phyloP scores from a whole-genome alignment of 2,888 invertebrate species.

The Ctenicera cuprea region DNA sequence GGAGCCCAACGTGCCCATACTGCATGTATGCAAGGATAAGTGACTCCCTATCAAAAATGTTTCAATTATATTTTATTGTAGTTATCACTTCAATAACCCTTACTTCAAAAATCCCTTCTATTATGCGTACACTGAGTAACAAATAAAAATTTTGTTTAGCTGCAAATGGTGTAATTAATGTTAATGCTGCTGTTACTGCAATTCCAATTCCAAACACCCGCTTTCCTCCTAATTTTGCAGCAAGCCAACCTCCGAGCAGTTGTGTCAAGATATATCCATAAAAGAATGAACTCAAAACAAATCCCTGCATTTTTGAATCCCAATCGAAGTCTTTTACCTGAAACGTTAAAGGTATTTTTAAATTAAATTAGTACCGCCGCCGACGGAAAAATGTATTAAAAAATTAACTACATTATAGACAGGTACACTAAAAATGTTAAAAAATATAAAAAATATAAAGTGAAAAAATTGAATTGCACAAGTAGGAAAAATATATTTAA shows the following conservation, averaged over 20 bases:
- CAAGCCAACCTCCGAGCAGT: constrained; percentile 88
- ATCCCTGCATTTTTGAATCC: constrained; percentile 85
- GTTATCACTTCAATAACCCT: not conserved
- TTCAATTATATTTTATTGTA: constrained; percentile 31
- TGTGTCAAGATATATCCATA: constrained; percentile 92
- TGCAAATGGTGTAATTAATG: constrained; percentile 86
- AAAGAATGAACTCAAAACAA: constrained; percentile 91
- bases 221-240: constrained; percentile 90
- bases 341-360: constrained; percentile 54
- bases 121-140: constrained; percentile 80
- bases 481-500: too few relatives aligned
- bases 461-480: too few relatives aligned
- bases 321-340: constrained; percentile 87
- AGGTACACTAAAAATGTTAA: too few relatives aligned
- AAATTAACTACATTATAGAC: too few relatives aligned
- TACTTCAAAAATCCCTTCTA: constrained; percentile 54
- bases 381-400: too few relatives aligned
- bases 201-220: constrained; percentile 87
- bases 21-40: constrained; percentile 88
- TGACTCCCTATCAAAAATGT: constrained; percentile 77
- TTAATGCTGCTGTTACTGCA: constrained; percentile 85
- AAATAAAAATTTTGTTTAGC: constrained; percentile 83
- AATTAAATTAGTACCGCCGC: too few relatives aligned
- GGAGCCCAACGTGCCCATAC: constrained; percentile 92
- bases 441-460: too few relatives aligned